Conservation (phyloP, 2,113 vertebrate genomes). For the Columba livia region DNA sequence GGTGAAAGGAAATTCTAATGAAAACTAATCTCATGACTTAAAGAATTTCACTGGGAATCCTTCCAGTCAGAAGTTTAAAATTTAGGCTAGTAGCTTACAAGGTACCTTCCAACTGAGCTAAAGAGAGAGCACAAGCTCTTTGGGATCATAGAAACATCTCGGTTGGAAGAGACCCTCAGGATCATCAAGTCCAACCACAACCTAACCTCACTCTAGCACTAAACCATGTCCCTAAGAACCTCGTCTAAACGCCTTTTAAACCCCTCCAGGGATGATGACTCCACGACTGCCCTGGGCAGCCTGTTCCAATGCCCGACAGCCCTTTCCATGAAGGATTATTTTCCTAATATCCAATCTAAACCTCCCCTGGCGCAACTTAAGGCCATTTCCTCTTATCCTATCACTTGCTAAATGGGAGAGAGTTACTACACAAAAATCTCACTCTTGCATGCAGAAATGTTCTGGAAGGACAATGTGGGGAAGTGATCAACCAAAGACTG, state of each 20-base stretch:
- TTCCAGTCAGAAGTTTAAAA: constrained; percentile 25
- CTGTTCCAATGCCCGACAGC: no score
- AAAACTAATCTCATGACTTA: constrained; percentile 35
- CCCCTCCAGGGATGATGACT: no score
- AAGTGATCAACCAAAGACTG: not conserved
- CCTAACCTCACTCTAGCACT: no score
- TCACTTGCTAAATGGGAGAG: not conserved
- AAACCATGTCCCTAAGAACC: no score
- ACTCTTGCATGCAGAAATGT: not conserved
- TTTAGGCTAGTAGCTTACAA: not conserved
- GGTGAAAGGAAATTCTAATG: not conserved
- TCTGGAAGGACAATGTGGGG: not conserved
- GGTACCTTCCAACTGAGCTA: not conserved
- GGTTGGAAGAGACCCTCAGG: no score
- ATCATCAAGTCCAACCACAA: no score
- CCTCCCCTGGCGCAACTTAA: no score
- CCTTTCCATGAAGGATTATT: no score
- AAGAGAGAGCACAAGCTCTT: not conserved
- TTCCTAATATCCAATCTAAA: no score
- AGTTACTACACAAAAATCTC: not conserved
- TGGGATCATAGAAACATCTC: not conserved
- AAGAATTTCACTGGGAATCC: not conserved
- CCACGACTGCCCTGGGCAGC: no score
- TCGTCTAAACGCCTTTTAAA: no score
- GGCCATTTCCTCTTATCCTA: no score